Percentiles rank a stretch among this genome's conserved stretches.
Evolutionary conservation across 2,797 vertebrate species (phyloP).

Genomic region (Falco novaeseelandiae): DNA sequence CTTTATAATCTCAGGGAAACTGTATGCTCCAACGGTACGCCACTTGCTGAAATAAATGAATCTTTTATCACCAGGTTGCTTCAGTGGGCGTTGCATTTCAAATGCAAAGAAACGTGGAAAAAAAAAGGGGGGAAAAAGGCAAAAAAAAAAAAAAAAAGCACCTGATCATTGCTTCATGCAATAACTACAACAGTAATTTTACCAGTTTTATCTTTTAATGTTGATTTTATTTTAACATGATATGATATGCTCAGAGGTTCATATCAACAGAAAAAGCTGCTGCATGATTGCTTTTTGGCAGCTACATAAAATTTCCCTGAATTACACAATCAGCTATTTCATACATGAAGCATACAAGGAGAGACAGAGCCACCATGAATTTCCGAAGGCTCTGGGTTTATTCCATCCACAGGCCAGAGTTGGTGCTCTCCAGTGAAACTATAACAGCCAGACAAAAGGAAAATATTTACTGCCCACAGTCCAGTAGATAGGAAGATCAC

Average conservation of each 20-base stretch:
- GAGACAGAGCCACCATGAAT: background rate
- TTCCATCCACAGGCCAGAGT: background rate
- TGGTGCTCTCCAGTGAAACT: background rate
- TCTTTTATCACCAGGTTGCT: background rate
- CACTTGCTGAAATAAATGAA: background rate
- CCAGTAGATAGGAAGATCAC: background rate
- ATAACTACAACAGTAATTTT: background rate
- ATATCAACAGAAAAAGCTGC: background rate
- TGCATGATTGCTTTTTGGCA: background rate
- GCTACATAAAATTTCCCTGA: background rate
- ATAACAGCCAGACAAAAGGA: background rate
- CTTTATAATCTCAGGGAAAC: background rate
- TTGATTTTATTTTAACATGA: conserved; percentile 2
- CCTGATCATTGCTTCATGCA: background rate
- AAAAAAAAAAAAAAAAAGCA: background rate
- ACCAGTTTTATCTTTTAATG: background rate
- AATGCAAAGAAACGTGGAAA: background rate
- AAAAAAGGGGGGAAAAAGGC: too few species aligned
- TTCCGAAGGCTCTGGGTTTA: background rate
- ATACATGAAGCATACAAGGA: background rate
- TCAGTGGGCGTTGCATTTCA: background rate
- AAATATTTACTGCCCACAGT: background rate
- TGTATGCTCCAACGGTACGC: background rate
- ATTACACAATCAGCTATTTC: conserved; percentile 46
- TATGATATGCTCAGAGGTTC: background rate